Percentiles rank a stretch among this genome's conserved stretches.
Evolutionary conservation across 2,888 invertebrate species (phyloP).

Genomic region (Xylota sylvarum): DNA sequence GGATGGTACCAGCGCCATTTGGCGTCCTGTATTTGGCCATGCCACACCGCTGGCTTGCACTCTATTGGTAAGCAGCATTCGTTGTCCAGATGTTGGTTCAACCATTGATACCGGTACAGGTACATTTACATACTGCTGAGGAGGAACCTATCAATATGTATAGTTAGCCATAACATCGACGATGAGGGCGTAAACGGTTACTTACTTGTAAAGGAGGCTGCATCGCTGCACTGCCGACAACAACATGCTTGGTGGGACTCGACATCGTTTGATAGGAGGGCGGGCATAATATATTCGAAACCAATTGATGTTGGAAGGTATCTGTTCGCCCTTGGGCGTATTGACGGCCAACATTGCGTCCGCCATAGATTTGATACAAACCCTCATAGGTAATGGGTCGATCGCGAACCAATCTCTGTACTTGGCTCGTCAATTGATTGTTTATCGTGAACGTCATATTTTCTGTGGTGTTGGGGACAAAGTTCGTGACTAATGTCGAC

Average conservation of each 20-base stretch:
- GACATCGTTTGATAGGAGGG: slow-evolving; percentile 95
- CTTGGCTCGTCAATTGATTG: slow-evolving; percentile 92
- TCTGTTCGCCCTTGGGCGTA: slow-evolving; percentile 90
- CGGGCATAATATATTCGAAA: slow-evolving; percentile 97
- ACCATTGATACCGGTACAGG: slow-evolving; percentile 94
- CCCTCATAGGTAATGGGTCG: slow-evolving; percentile 92
- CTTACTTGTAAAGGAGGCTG: slow-evolving; percentile 84
- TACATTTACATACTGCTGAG: slow-evolving; percentile 92
- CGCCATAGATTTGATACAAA: slow-evolving; percentile 88
- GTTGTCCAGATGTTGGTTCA: slow-evolving; percentile 92
- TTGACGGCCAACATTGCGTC: slow-evolving; percentile 89
- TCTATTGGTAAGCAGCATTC: slow-evolving; percentile 89
- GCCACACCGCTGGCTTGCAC: slow-evolving; percentile 85
- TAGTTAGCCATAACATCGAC: not conserved
- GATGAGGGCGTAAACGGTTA: not conserved
- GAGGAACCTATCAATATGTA: slow-evolving; percentile 86
- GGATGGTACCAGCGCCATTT: slow-evolving; percentile 93
- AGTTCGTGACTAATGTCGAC: slow-evolving; percentile 90
- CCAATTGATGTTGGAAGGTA: slow-evolving; percentile 95
- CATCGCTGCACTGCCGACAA: slow-evolving; percentile 86
- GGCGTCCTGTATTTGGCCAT: slow-evolving; percentile 86
- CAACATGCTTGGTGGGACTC: slow-evolving; percentile 86
- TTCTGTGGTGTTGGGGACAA: slow-evolving; percentile 91
- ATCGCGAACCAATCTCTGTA: slow-evolving; percentile 89
- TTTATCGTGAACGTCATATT: slow-evolving; percentile 97